phyloP scores from a whole-genome alignment of 2,888 invertebrate genomes.

The Epiblema foenella region DNA sequence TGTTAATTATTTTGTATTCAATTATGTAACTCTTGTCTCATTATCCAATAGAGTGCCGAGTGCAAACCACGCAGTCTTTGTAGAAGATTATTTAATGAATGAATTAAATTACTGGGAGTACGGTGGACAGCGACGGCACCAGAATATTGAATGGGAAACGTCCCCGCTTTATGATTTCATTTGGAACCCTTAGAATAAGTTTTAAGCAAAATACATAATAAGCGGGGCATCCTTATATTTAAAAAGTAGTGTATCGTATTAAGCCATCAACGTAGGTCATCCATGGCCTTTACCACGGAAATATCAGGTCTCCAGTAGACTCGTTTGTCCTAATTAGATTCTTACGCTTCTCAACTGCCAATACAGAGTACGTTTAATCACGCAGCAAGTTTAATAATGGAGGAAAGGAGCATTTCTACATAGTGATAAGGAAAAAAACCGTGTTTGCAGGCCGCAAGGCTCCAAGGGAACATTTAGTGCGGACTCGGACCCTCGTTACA shows the following conservation, averaged over 20 bases:
- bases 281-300: neutral
- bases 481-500: constrained; percentile 78
- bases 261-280: neutral
- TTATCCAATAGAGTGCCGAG: constrained; percentile 62
- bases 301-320: constrained; percentile 4
- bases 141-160: constrained; percentile 68
- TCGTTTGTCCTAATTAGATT: constrained; percentile 28
- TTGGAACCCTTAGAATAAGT: constrained; percentile 55
- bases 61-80: constrained; percentile 64
- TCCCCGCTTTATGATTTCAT: constrained; percentile 64
- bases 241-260: neutral
- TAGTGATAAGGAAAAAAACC: constrained; percentile 53
- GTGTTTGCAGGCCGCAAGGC: constrained; percentile 67
- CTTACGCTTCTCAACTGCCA: constrained; percentile 21
- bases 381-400: constrained; percentile 30
- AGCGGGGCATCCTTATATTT: neutral
- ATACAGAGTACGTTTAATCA: constrained; percentile 19
- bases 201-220: constrained; percentile 12
- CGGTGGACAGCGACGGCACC: constrained; percentile 68
- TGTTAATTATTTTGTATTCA: constrained; percentile 23
- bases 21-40: constrained; percentile 59
- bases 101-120: constrained; percentile 73
- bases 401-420: constrained; percentile 44
- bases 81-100: constrained; percentile 75
- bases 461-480: constrained; percentile 74